phyloP scores from a whole-genome alignment of 2,113 vertebrate species.

The Boulengeromyrus knoepffleri region DNA sequence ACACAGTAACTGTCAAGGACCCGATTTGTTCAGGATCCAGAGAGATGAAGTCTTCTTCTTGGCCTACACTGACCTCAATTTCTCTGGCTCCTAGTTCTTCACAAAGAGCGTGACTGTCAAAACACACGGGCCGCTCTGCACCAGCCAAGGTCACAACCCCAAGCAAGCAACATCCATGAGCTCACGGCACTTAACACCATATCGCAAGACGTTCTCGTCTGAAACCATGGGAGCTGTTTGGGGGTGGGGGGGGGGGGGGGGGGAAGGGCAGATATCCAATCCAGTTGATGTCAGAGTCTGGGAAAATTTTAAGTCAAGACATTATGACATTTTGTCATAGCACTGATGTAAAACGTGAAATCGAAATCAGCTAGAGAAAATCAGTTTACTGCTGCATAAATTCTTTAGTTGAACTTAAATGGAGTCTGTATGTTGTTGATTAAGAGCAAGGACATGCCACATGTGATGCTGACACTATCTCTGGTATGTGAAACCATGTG shows the following conservation, averaged over 20 bases:
- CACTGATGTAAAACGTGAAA: background rate
- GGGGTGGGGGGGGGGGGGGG: too few species aligned
- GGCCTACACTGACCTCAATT: conserved; percentile 9
- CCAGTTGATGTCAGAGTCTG: background rate
- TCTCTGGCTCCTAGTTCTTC: conserved; percentile 17
- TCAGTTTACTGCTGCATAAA: background rate
- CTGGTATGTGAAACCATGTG: background rate
- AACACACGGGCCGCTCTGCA: conserved; percentile 21
- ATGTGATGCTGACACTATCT: background rate
- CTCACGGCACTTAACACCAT: conserved; percentile 3
- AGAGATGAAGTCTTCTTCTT: conserved; percentile 11
- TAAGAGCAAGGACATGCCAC: background rate
- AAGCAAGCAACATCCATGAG: conserved; percentile 9
- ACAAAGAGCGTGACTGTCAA: conserved; percentile 24
- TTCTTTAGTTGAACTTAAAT: background rate
- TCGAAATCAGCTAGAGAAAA: background rate
- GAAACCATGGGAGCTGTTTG: background rate
- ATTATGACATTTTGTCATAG: background rate
- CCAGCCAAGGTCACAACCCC: conserved; percentile 4
- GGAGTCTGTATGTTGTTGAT: background rate
- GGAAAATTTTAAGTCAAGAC: background rate
- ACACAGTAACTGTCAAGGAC: background rate
- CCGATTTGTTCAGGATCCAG: background rate
- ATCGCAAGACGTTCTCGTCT: background rate
- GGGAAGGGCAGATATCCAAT: background rate